A percentile compares a stretch with the other conserved stretches of the same genome.
These are phyloP conservation scores for Coptodon bakossiorum DNA, from an alignment of 2,113 vertebrate genomes.

Conservation along the genomic window DNA sequence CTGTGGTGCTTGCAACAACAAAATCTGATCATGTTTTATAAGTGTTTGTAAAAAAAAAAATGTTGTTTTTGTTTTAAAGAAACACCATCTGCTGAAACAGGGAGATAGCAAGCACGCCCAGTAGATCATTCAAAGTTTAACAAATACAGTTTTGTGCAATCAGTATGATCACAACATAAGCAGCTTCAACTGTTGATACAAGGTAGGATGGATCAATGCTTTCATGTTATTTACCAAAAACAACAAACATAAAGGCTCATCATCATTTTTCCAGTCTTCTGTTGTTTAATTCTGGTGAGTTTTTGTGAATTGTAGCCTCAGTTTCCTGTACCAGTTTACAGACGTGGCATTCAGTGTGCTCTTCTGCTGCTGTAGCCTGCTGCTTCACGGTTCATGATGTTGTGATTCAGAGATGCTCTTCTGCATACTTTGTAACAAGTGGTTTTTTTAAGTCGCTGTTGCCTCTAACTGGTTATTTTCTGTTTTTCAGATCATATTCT, in stretches of 20 bases:
- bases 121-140: not conserved
- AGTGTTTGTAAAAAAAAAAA: too few relatives aligned
- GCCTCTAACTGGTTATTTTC: not conserved
- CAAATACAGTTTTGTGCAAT: not conserved
- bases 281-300: not conserved
- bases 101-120: not conserved
- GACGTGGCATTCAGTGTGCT: not conserved
- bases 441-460: not conserved
- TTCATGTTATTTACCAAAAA: not conserved
- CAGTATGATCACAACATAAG: not conserved
- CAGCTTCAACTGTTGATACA: not conserved
- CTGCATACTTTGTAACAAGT: not conserved
- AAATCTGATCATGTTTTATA: not conserved
- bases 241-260: not conserved
- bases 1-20: not conserved
- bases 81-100: not conserved
- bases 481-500: not conserved
- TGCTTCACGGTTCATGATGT: not conserved
- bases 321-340: not conserved
- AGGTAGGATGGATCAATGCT: not conserved
- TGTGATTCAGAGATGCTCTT: not conserved
- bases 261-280: not conserved
- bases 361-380: not conserved
- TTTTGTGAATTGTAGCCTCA: not conserved
- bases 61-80: not conserved